Evolutionary conservation across 2,888 invertebrate species (phyloP), one percentile per base, ranked within the genome.

Genomic region (Drosophila paramelanica): DNA sequence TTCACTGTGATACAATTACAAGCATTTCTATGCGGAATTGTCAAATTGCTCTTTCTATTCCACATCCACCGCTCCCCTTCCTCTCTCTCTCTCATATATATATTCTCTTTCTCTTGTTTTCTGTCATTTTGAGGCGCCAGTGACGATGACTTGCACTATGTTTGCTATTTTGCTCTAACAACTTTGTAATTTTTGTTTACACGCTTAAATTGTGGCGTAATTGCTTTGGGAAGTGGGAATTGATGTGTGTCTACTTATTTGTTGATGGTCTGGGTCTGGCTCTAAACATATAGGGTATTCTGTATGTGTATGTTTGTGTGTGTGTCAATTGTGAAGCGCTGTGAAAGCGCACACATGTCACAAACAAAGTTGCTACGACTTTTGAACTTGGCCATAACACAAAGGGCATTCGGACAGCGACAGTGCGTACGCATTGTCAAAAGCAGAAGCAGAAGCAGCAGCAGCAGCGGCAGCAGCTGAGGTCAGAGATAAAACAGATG

Each of bases 151-250:
- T 84, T 77, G 83, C 83, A 86, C n/a, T 65, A 52, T 71, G 52
- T 59, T 74, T 88, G 83, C 89, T 72, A 83, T 83, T 83, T 85
- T 81, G 71, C 67, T 69, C 69, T 72, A 87, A 84, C 88, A 87
- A 88, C 82, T 85, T 89, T 81, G 88, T 85, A 89, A 89, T 89
- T 88, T 88, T 88, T 89, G 86, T 87, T 87, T 87, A 86, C 86
- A 78, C 80, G 88, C 89, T 77, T 88, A 89, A 87, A 87, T 86
- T 82, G 88, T 88, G 69, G 66, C 76, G 77, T 87, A 87, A 87
- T 89, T 87, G 86, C 86, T 86, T 82, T 77, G 88, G 86, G 89
- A 89, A 89, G 89, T 83, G 89, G 86, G 65, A 89, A 87, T 78
- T 89, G 82, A 59, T 75, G 8, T 59, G 53, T 65, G 67, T 79